Evolutionary conservation across 2,113 vertebrate genomes (phyloP), one percentile per base, ranked within the genome.

Genomic region (Cnemophilus loriae): DNA sequence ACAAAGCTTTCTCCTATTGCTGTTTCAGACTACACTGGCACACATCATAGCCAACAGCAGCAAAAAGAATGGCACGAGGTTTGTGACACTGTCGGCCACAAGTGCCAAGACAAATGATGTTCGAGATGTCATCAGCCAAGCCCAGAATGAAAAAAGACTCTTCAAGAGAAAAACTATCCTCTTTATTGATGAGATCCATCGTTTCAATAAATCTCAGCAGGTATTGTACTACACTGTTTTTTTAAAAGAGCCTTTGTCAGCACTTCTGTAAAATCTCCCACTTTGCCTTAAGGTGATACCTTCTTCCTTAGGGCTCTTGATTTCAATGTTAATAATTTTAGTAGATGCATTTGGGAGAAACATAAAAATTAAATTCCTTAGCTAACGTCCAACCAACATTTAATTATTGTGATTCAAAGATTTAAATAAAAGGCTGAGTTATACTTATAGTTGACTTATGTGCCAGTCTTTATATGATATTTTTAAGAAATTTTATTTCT

Each of bases 201-300:
- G 99, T 75, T 99, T 99, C 97, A 99, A 99, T 97, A 99, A 99
- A 96, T 98, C 98, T 73, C 99, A 99, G 88, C 99, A 99, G 99
- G 99, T 99, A 97, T 18, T 63, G 46, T 65, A 14, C 69, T 81
- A 7, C 0, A 0, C 24, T 1, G 0, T 15, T 59, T 63, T 57
- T 88, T 50, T n/a, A 8, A 49, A 86, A 81, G 42, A 87, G 20
- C 15, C 20, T 67, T 47, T 52, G 24, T 56, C 79, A 71, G 56
- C 41, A 55, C 28, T 70, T 82, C 47, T 22, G 20, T 94, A 47
- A 44, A 47, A 70, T 78, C 59, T 84, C 22, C 26, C 17, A 24
- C 50, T 84, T 69, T 41, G n/a, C 39, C 39, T 68, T 71, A 28
- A 65, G 19, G 20, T 30, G 28, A 9, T 52, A 46, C 16, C 16